phyloP scores from a whole-genome alignment of 2,113 vertebrate genomes.

The Heterotis niloticus region DNA sequence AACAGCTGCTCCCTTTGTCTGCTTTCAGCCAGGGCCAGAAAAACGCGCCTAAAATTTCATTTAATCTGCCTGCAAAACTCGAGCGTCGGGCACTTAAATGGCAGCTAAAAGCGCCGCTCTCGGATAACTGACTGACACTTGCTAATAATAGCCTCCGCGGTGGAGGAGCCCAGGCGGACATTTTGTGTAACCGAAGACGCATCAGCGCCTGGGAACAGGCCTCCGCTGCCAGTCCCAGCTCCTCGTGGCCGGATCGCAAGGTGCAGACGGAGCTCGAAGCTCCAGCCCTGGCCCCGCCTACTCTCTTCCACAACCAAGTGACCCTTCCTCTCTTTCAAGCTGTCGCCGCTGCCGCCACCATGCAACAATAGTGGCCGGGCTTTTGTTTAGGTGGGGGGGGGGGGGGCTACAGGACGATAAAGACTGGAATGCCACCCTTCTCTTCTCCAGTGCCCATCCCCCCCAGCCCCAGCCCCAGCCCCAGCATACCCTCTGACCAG shows the following conservation, averaged over 20 bases:
- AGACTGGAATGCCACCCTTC: conserved; percentile 20
- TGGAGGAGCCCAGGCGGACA: conserved; percentile 61
- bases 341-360: not conserved
- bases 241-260: conserved; percentile 45
- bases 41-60: conserved; percentile 88
- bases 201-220: conserved; percentile 59
- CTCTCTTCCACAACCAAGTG: conserved; percentile 48
- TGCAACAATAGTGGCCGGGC: conserved; percentile 16
- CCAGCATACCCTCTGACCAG: conserved; percentile 1
- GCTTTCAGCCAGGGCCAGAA: conserved; percentile 68
- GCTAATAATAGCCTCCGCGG: conserved; percentile 77
- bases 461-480: not conserved
- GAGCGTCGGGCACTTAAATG: conserved; percentile 79
- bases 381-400: not conserved
- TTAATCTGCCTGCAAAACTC: conserved; percentile 80
- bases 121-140: conserved; percentile 76
- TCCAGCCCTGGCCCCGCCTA: conserved; percentile 44
- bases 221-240: conserved; percentile 46
- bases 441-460: not conserved
- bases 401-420: not conserved
- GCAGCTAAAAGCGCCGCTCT: conserved; percentile 83
- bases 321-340: conserved; percentile 46
- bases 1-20: conserved; percentile 86
- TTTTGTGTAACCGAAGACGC: conserved; percentile 77
- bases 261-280: conserved; percentile 33